A percentile compares a stretch with the other conserved stretches of the same genome.
Conservation (phyloP, 2,797 vertebrate species). For the Cyclopterus lumpus region DNA sequence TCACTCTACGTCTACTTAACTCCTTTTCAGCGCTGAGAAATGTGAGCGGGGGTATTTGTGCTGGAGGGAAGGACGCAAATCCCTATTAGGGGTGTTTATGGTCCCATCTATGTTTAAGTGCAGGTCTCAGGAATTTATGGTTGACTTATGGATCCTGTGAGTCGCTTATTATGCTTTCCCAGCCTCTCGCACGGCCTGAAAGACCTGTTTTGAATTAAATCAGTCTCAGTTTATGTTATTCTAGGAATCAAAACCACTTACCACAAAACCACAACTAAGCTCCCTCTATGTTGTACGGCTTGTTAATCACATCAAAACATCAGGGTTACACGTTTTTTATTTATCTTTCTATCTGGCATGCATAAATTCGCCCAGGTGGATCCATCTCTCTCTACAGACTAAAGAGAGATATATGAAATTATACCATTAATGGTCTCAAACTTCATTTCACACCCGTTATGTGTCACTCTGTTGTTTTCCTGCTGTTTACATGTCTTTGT, state of each 20-base stretch:
- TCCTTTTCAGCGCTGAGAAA: not conserved
- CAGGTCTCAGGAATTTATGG: slow-evolving; percentile 28
- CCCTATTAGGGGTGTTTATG: slow-evolving; percentile 12
- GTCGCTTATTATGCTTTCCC: slow-evolving; percentile 35
- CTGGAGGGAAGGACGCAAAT: not conserved
- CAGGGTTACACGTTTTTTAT: not conserved
- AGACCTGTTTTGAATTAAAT: slow-evolving; percentile 32
- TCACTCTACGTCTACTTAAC: not conserved
- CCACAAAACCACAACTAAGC: not conserved
- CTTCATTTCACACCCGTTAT: not conserved
- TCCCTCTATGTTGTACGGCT: not conserved
- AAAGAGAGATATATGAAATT: not conserved
- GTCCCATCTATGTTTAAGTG: slow-evolving; percentile 26
- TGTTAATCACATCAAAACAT: not conserved
- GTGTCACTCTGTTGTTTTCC: too few relatives aligned
- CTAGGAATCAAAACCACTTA: slow-evolving; percentile 13
- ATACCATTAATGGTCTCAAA: not conserved
- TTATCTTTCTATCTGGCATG: not conserved
- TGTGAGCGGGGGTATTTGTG: slow-evolving; percentile 17
- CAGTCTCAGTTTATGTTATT: slow-evolving; percentile 10
- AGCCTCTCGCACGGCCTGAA: not conserved
- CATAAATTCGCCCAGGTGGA: not conserved
- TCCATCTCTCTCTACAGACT: not conserved
- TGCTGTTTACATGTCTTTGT: too few relatives aligned
- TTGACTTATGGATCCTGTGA: slow-evolving; percentile 20